Evolutionary conservation across 1,140 invertebrate species (phyloP).

Genomic region (Drosophila ananassae): DNA sequence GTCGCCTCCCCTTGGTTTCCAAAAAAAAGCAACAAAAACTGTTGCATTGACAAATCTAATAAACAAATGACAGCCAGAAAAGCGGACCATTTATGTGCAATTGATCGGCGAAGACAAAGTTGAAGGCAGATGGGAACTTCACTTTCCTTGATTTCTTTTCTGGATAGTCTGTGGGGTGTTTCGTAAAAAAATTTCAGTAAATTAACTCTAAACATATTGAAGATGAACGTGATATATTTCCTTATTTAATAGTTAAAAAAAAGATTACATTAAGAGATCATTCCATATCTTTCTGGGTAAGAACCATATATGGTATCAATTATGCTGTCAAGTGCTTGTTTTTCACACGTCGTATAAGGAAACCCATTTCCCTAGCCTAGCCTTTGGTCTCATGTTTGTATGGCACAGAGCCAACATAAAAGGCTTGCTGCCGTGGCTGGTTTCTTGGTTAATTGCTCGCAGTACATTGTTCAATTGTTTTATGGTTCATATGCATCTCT

Average conservation of each 20-base stretch:
- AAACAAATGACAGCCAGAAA: conserved; percentile 63
- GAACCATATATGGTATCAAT: background rate
- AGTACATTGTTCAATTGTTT: conserved; percentile 80
- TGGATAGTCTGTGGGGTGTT: background rate
- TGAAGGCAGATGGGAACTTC: conserved; percentile 19
- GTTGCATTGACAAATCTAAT: conserved; percentile 79
- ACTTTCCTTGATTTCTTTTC: background rate
- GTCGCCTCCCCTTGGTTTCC: conserved; percentile 5
- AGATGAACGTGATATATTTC: too few relatives aligned
- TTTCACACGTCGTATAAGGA: conserved; percentile 5
- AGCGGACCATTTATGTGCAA: conserved; percentile 32
- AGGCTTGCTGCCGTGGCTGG: conserved; percentile 16
- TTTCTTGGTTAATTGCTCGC: conserved; percentile 61
- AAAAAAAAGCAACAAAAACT: conserved; percentile 44
- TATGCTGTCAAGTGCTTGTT: background rate
- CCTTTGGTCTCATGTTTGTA: conserved; percentile 23
- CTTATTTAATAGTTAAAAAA: too few relatives aligned
- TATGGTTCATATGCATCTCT: conserved; percentile 79
- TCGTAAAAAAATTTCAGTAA: background rate
- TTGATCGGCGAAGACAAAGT: conserved; percentile 44
- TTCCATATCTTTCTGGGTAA: background rate
- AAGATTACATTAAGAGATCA: background rate
- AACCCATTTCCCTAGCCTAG: conserved; percentile 6
- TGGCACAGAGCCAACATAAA: conserved; percentile 7
- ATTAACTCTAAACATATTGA: background rate